Percentiles rank a stretch among this genome's conserved stretches.
These are phyloP conservation scores for Nicator chloris DNA, from an alignment of 2,113 vertebrate genomes.

Conservation along the genomic window DNA sequence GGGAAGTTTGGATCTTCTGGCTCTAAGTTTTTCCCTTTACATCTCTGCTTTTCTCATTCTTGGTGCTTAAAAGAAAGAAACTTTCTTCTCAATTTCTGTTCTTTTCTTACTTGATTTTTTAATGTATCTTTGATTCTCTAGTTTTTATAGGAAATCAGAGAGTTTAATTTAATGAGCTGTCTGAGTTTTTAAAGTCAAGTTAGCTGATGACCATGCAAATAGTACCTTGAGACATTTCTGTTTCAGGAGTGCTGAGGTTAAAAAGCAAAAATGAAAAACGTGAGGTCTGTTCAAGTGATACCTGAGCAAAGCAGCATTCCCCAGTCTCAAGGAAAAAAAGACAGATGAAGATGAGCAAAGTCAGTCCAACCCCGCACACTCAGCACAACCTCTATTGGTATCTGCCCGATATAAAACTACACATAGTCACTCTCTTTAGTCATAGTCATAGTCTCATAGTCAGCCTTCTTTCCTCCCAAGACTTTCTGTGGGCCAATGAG, in stretches of 20 bases:
- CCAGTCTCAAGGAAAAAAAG: neutral
- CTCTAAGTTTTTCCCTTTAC: constrained; percentile 55
- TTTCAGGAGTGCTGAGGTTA: neutral
- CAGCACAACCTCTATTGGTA: neutral
- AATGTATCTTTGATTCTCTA: neutral
- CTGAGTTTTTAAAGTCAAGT: neutral
- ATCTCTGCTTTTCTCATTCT: constrained; percentile 42
- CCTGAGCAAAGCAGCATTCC: neutral
- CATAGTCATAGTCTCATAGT: too few relatives aligned
- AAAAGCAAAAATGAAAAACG: neutral
- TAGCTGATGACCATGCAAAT: neutral
- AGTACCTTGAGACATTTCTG: neutral
- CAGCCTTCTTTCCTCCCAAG: neutral
- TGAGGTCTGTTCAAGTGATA: neutral
- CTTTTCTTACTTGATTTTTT: neutral
- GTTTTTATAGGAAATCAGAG: neutral
- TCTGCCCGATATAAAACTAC: rapidly evolving
- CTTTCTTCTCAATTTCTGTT: neutral
- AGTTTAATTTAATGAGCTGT: neutral
- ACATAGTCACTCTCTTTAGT: neutral
- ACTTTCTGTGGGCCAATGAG: neutral
- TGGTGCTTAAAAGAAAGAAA: neutral
- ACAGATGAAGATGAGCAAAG: rapidly evolving
- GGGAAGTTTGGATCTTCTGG: constrained; percentile 61
- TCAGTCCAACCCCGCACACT: neutral